These are phyloP conservation scores for Ladona fulva DNA, from an alignment of 1,140 invertebrate species.

Conservation along the genomic window DNA sequence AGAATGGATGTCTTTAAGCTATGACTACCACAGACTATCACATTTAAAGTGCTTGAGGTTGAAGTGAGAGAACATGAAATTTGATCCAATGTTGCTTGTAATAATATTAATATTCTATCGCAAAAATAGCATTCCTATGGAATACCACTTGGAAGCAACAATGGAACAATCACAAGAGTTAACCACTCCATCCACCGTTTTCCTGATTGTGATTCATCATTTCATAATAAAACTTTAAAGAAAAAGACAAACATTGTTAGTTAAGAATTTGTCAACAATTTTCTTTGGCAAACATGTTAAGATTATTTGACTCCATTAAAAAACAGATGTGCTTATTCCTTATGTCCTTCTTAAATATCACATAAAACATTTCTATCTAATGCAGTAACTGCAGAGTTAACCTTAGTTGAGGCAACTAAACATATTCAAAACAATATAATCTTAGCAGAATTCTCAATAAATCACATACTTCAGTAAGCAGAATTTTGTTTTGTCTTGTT, in stretches of 20 bases:
- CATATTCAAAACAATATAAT: no score
- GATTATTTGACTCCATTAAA: neutral
- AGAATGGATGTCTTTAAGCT: no score
- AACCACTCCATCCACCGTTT: neutral
- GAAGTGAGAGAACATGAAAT: neutral
- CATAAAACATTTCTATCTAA: neutral
- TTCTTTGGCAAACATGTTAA: neutral
- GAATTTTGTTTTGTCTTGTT: no score
- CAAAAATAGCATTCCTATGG: neutral
- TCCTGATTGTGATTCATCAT: neutral
- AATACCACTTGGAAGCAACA: neutral
- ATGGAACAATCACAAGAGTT: neutral
- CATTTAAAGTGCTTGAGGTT: neutral
- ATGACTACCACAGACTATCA: no score
- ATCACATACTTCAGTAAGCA: no score
- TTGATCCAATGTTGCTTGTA: neutral
- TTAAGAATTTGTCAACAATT: conserved; percentile 4
- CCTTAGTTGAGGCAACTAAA: neutral
- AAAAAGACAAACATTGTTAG: neutral
- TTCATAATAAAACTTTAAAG: neutral
- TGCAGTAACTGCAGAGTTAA: neutral
- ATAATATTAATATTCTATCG: neutral
- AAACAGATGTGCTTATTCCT: neutral
- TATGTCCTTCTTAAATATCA: neutral
- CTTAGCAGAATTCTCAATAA: no score